Evolutionary conservation across 2,888 invertebrate genomes (phyloP).

Genomic region (Cactoblastis cactorum): DNA sequence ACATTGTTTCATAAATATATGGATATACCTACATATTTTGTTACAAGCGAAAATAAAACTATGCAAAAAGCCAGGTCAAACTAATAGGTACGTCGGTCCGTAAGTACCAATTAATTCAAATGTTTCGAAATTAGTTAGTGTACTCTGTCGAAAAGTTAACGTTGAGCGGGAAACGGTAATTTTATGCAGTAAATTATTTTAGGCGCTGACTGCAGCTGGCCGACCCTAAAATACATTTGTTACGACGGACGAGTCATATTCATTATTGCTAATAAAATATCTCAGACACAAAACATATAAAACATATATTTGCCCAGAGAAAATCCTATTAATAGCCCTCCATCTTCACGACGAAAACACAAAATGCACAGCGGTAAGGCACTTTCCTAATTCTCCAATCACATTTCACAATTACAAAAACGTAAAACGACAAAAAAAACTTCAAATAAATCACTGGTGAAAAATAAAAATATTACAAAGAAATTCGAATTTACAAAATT

Average conservation of each 20-base stretch:
- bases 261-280: constrained; percentile 11
- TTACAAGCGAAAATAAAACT: too few relatives aligned
- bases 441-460: not conserved
- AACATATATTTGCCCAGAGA: constrained; percentile 9
- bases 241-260: not conserved
- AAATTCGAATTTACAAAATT: not conserved
- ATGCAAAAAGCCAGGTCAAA: too few relatives aligned
- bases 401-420: constrained; percentile 1
- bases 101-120: not conserved
- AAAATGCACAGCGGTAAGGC: constrained; percentile 3
- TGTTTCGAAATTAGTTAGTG: not conserved
- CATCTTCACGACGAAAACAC: constrained; percentile 9
- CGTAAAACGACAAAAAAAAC: not conserved
- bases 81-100: not conserved
- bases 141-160: not conserved
- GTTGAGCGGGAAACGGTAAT: not conserved
- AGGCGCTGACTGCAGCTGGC: constrained; percentile 3
- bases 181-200: constrained; percentile 7
- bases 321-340: constrained; percentile 8
- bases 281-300: constrained; percentile 14
- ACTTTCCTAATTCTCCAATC: constrained; percentile 8
- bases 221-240: constrained; percentile 5
- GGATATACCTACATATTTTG: too few relatives aligned
- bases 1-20: too few relatives aligned
- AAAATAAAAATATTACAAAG: not conserved